A percentile compares a stretch with the other conserved stretches of the same genome.
These are phyloP conservation scores for Stenodema calcarata DNA, from an alignment of 2,888 invertebrate genomes.

Conservation along the genomic window DNA sequence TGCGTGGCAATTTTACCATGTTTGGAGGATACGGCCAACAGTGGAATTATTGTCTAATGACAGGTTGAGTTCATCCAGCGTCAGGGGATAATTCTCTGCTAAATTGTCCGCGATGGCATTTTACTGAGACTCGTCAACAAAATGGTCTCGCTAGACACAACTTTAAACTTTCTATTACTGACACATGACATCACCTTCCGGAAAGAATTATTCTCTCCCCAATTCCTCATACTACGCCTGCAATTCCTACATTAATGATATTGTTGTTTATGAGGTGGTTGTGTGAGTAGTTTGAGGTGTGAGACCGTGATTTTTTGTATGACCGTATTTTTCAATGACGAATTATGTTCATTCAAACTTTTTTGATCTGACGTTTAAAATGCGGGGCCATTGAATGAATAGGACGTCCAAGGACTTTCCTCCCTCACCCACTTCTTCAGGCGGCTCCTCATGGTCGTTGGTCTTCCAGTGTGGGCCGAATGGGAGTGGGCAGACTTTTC, in stretches of 20 bases:
- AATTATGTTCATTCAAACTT: background rate
- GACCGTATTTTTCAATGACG: no score
- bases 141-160: background rate
- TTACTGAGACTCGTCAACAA: background rate
- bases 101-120: background rate
- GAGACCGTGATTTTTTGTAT: no score
- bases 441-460: background rate
- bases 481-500: background rate
- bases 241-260: background rate
- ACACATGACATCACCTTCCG: background rate
- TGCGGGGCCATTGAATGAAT: background rate
- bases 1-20: background rate
- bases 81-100: background rate
- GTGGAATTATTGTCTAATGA: background rate
- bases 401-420: background rate
- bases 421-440: background rate
- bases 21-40: background rate
- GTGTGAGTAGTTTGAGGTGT: no score
- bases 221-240: no score
- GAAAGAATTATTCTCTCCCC: background rate
- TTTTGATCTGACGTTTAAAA: background rate
- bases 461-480: background rate
- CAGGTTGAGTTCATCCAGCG: background rate
- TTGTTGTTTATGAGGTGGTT: no score
- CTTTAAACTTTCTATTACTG: background rate